Evolutionary conservation across 2,113 vertebrate species (phyloP).

Genomic region (Malurus cyaneus): DNA sequence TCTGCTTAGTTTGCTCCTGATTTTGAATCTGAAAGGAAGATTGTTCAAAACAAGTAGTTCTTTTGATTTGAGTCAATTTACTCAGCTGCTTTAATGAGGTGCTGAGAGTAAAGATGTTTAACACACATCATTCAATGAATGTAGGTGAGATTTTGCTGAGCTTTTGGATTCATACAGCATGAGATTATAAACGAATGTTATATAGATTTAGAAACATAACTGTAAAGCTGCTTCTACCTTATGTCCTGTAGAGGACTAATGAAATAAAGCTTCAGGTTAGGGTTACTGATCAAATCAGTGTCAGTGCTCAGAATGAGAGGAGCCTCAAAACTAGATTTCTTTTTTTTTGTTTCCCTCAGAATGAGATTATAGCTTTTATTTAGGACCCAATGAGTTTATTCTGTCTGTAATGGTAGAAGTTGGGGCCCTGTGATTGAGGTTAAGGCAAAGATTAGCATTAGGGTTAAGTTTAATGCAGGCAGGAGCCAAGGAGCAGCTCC

Average conservation of each 20-base stretch:
- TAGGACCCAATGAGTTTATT: background rate
- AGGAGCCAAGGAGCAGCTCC: background rate
- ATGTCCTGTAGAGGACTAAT: background rate
- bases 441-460: background rate
- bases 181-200: background rate
- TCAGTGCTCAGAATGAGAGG: background rate
- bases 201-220: background rate
- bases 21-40: background rate
- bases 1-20: background rate
- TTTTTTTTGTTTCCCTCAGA: too few species aligned
- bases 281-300: background rate
- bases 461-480: background rate
- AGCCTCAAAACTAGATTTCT: background rate
- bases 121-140: background rate
- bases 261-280: background rate
- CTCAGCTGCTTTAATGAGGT: background rate
- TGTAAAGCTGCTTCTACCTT: background rate
- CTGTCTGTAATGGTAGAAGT: background rate
- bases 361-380: background rate
- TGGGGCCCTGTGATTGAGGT: background rate
- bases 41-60: background rate
- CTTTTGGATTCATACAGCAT: background rate
- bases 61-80: background rate
- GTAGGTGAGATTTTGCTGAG: background rate
- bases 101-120: background rate